Percentiles rank a stretch among this genome's conserved stretches.
Conservation (phyloP, 2,888 invertebrate species). For the Sarcophaga variegata region DNA sequence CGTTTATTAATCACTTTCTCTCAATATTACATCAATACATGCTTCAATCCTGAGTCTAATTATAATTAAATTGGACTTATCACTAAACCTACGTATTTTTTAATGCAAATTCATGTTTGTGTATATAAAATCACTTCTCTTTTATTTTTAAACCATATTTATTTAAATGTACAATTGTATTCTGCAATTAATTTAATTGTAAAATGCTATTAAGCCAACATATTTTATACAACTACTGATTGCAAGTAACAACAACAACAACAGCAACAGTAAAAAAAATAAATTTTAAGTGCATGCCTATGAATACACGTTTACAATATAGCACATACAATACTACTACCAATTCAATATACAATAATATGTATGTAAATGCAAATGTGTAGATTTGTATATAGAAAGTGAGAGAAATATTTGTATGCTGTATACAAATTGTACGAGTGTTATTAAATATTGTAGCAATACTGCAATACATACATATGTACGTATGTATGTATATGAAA, state of each 20-base stretch:
- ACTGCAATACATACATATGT: too few relatives aligned
- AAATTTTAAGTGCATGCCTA: conserved; percentile 2
- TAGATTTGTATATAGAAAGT: too few relatives aligned
- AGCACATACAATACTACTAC: neutral
- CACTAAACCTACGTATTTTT: neutral
- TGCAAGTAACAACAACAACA: conserved; percentile 27
- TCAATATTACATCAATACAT: too few relatives aligned
- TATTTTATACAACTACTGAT: conserved; percentile 52
- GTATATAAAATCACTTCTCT: conserved; percentile 4
- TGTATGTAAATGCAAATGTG: neutral
- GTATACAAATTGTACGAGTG: too few relatives aligned
- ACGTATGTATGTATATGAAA: too few relatives aligned
- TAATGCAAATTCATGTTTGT: neutral
- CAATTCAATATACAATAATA: neutral
- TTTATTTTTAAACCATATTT: conserved; percentile 35
- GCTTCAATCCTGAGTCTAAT: neutral
- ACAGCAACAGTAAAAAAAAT: neutral
- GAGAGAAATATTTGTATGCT: too few relatives aligned
- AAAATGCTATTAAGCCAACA: conserved; percentile 66
- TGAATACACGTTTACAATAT: neutral
- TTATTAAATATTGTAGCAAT: too few relatives aligned
- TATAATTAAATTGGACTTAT: neutral
- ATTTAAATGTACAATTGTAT: conserved; percentile 69
- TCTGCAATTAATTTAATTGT: conserved; percentile 76
- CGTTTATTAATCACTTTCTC: too few relatives aligned